phyloP scores from a whole-genome alignment of 2,797 vertebrate species.

The Strix occidentalis region DNA sequence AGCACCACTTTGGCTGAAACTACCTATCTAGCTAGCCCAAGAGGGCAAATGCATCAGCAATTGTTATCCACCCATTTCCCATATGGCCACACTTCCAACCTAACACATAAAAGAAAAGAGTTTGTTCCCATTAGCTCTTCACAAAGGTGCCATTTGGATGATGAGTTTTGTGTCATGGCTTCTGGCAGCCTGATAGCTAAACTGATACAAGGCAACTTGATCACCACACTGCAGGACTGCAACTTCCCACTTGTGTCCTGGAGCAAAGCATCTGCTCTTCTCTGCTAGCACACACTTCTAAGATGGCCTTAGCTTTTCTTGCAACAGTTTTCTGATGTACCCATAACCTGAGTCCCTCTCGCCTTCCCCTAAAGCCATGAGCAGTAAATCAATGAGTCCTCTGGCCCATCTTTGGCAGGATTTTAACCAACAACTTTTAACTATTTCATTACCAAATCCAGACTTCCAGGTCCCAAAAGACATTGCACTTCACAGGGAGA shows the following conservation, averaged over 20 bases:
- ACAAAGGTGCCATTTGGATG: background rate
- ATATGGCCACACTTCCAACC: background rate
- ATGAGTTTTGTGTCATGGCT: background rate
- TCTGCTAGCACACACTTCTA: fast-evolving
- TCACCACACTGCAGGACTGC: background rate
- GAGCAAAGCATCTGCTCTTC: background rate
- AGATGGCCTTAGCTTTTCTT: background rate
- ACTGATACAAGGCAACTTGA: background rate
- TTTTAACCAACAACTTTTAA: background rate
- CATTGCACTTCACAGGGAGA: background rate
- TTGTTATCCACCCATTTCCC: background rate
- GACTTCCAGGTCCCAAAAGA: background rate
- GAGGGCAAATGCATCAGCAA: background rate
- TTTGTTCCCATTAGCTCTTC: background rate
- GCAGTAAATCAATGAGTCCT: background rate
- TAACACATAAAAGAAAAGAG: background rate
- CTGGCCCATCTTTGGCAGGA: background rate
- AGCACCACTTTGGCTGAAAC: background rate
- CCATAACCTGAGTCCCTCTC: background rate
- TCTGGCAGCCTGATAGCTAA: background rate
- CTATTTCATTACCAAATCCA: background rate
- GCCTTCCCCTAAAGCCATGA: background rate
- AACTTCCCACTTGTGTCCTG: background rate
- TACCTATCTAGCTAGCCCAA: background rate
- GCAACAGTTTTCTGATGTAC: background rate